phyloP scores from a whole-genome alignment of 2,113 vertebrate genomes.

The Tragelaphus imberbis region DNA sequence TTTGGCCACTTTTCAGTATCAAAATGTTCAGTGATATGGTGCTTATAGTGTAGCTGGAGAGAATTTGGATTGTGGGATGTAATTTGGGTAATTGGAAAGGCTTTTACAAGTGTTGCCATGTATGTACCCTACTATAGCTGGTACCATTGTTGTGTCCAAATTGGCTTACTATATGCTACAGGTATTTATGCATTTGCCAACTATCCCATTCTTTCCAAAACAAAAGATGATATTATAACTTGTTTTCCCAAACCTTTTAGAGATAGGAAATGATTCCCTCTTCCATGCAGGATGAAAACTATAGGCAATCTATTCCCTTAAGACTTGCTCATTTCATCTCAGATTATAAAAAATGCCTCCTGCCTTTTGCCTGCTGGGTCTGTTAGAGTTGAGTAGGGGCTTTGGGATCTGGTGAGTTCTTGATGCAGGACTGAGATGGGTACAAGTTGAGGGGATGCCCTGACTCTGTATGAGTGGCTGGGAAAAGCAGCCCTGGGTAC shows the following conservation, averaged over 20 bases:
- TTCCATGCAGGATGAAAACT: not conserved
- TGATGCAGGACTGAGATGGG: not conserved
- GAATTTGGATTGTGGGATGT: not conserved
- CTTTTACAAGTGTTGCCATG: not conserved
- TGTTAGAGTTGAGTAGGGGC: not conserved
- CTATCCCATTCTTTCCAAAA: not conserved
- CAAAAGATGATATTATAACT: not conserved
- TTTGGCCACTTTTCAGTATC: not conserved
- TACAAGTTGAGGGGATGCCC: not conserved
- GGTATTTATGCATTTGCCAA: not conserved
- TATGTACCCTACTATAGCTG: not conserved
- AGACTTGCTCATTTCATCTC: not conserved
- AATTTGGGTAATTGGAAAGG: not conserved
- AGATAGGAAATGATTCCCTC: slow-evolving; percentile 1
- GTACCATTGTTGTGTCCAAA: not conserved
- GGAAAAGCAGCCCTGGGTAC: not conserved
- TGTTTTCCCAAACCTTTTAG: not conserved
- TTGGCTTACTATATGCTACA: not conserved
- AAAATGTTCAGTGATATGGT: not conserved
- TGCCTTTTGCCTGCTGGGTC: not conserved
- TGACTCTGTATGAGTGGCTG: not conserved
- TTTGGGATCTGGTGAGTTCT: not conserved
- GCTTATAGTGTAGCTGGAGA: not conserved
- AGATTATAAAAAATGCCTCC: not conserved
- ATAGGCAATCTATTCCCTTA: not conserved